A percentile compares a stretch with the other conserved stretches of the same genome.
Evolutionary conservation across 2,888 invertebrate genomes (phyloP).

Genomic region (Tetragnatha montana): DNA sequence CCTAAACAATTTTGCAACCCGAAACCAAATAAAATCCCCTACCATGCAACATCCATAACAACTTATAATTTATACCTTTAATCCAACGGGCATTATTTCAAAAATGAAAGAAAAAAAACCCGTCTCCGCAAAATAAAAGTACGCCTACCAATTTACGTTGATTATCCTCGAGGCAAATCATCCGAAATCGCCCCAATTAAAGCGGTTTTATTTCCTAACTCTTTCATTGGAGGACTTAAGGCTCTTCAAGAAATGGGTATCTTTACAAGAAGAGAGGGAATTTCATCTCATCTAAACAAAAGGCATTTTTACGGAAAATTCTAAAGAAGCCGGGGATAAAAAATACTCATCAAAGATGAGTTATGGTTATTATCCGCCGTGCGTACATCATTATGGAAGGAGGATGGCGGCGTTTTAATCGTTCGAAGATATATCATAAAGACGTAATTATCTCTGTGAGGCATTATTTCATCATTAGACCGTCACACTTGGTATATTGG

Average conservation of each 20-base stretch:
- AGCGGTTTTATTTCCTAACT: not conserved
- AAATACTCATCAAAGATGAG: constrained; percentile 27
- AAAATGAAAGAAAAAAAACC: not conserved
- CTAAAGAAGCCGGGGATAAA: not conserved
- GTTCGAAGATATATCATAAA: constrained; percentile 16
- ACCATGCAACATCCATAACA: not conserved
- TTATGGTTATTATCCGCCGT: constrained; percentile 38
- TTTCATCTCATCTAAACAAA: not conserved
- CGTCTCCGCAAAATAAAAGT: not conserved
- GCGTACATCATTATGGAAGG: constrained; percentile 34
- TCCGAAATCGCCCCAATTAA: not conserved
- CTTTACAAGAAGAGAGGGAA: not conserved
- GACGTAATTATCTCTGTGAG: constrained; percentile 33
- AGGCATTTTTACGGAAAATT: constrained; percentile 15
- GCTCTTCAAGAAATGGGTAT: not conserved
- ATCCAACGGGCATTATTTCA: not conserved
- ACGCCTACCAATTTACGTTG: not conserved
- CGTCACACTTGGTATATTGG: constrained; percentile 9
- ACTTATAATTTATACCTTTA: not conserved
- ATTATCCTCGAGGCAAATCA: not conserved
- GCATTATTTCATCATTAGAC: constrained; percentile 54
- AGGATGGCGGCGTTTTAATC: not conserved
- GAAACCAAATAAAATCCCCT: no score
- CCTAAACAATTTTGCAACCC: no score
- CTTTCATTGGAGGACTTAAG: not conserved